Base-by-base conservation (phyloP, 2,888 invertebrate genomes). In the Sinelater perroti region DNA sequence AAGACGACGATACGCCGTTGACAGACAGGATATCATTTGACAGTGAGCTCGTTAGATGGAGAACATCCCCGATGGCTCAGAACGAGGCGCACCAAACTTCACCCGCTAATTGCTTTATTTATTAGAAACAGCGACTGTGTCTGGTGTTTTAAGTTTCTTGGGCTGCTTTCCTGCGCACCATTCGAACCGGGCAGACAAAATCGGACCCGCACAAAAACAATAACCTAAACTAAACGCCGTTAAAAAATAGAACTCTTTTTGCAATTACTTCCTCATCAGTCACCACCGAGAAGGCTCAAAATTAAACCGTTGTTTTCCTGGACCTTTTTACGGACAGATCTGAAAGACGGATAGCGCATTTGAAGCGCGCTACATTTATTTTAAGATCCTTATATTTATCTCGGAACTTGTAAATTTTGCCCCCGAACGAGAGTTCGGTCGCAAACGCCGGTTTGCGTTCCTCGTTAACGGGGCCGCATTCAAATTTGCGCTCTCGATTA, bases 221-320 rank as follows among this genome's bases (percentile, higher is more conserved):
- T 35, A 16, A 10, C 35, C 10, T 28, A 28, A 28, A 28, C 38
- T 38, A 38, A 38, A 38, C 13, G 21, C 21, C 11, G n/a, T 38
- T 36, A 51, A 51, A 50, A 51, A 47, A 47, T 42, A 46, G 36
- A 46, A 57, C 40, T 26, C 20, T 57, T 57, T 57, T 45, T 52
- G 53, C 52, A 38, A 40, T 47, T 61, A 67, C 66, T 67, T 70
- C 69, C 69, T 68, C 62, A 45, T 70, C 69, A 67, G 50, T 70
- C 69, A 61, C 61, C 69, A 60, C 54, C 42, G 51, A 61, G 57
- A 53, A 45, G 45, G 42, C 56, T 60, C 58, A 60, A 64, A 65
- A 55, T 62, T 61, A 65, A 62, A 64, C 63, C 54, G 64, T 66
- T 67, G 67, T 67, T 63, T 63, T 64, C 60, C 49, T 60, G 59